A percentile compares a stretch with the other conserved stretches of the same genome.
These are phyloP conservation scores for Eueremaeus valkanovi DNA, from an alignment of 2,888 invertebrate species.

Conservation along the genomic window DNA sequence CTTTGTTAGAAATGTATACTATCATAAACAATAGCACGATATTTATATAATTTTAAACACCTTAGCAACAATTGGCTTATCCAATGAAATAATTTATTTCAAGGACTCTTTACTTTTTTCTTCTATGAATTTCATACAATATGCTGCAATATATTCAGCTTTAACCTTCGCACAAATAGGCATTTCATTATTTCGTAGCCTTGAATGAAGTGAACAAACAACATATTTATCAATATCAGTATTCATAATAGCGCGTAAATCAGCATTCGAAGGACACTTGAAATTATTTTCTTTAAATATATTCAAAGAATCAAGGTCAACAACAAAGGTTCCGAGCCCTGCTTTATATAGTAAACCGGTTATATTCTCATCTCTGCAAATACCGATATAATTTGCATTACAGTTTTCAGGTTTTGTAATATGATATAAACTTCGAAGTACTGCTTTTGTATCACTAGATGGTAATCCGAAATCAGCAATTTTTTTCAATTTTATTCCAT, in stretches of 20 bases:
- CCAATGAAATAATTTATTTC: not conserved
- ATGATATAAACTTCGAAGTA: not conserved
- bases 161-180: not conserved
- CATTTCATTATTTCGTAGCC: not conserved
- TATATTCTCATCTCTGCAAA: not conserved
- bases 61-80: not conserved
- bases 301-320: not conserved
- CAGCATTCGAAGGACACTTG: not conserved
- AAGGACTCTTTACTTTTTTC: not conserved
- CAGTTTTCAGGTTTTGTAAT: not conserved
- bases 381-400: not conserved
- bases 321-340: not conserved
- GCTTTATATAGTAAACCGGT: not conserved
- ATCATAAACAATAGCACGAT: not conserved
- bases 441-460: not conserved
- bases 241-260: not conserved
- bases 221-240: not conserved
- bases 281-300: not conserved
- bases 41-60: not conserved
- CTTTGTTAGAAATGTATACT: too few species aligned
- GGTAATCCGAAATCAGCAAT: not conserved
- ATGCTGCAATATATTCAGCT: not conserved
- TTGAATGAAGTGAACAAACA: not conserved
- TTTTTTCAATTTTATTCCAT: not conserved
- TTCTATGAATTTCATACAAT: not conserved